phyloP scores from a whole-genome alignment of 2,888 invertebrate species.

The Ariolimax columbianus region DNA sequence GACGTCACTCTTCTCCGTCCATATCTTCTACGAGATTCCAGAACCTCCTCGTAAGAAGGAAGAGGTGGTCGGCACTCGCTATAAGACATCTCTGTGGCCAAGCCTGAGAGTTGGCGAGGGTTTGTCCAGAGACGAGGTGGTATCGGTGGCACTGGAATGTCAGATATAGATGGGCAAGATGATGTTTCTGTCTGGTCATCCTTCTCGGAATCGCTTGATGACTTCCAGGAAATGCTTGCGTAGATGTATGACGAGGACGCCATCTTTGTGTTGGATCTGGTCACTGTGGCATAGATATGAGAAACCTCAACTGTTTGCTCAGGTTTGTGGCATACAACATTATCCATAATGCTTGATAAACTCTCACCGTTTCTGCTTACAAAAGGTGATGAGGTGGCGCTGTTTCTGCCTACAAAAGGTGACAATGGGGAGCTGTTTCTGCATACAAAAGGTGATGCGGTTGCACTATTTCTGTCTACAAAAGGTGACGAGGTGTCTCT shows the following conservation, averaged over 20 bases:
- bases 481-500: no score
- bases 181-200: neutral
- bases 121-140: slow-evolving; percentile 15
- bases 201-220: neutral
- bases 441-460: no score
- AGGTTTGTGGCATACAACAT: neutral
- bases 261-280: neutral
- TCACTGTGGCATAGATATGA: slow-evolving; percentile 44
- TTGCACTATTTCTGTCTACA: no score
- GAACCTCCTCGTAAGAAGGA: slow-evolving; percentile 47
- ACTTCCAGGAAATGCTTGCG: slow-evolving; percentile 45
- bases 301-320: slow-evolving; percentile 36
- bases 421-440: no score
- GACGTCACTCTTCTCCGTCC: neutral
- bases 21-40: slow-evolving; percentile 29
- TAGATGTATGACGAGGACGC: slow-evolving; percentile 35
- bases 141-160: neutral
- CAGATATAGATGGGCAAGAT: neutral
- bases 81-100: neutral
- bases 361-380: neutral
- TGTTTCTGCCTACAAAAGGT: no score
- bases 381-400: neutral
- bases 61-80: slow-evolving; percentile 9
- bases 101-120: neutral
- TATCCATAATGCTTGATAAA: neutral